Base-by-base conservation (phyloP, 2,888 invertebrate species). In the Standfussiana lucernea region DNA sequence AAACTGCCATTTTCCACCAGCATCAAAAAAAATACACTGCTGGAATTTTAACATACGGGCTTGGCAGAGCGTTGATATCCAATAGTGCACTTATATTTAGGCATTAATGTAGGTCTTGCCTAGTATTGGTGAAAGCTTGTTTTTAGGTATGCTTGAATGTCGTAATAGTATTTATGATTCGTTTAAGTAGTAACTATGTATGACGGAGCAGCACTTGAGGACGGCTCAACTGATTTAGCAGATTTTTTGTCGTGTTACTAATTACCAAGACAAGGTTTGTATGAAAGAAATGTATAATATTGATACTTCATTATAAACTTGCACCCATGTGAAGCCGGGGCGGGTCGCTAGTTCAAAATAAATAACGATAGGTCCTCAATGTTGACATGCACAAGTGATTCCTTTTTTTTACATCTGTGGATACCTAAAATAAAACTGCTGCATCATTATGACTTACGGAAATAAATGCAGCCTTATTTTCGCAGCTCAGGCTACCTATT, bases 381-480 rank as follows among this genome's bases (percentile, higher is more conserved):
- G 11, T 50, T 50, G n/a, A 11, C n/a, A 1, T 47, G 8, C 47
- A 47, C 10, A 24, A 47, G 47, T 10, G 10, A 47, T 47, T 47
- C 21, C 47, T 10, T 47, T 47, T 53, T 13, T 53, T 10, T 50
- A 3, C 50, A 11, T n/a, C 50, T n/a, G 4, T 53, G n/a, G 50
- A 4, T 11, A 4, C 11, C 50, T n/a, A 11, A 53, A 53, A 53
- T 53, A 53, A 28, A 28, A 15, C 28, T 2, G 15, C 28, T 28
- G 18, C 28, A 56, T 28, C 56, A 28, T 18, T 15, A 0, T 28
- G 56, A 18, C 28, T 28, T 56, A 56, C 7, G 7, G 18, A 72
- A 56, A 35, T 45, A 72, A 72, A 42, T 28, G 47, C 45, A 59
- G 45, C 21, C 18, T 72, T 84, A 59, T 74, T 84, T 68, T 62